phyloP scores from a whole-genome alignment of 2,113 vertebrate genomes.

The Campylomormyrus numenius region DNA sequence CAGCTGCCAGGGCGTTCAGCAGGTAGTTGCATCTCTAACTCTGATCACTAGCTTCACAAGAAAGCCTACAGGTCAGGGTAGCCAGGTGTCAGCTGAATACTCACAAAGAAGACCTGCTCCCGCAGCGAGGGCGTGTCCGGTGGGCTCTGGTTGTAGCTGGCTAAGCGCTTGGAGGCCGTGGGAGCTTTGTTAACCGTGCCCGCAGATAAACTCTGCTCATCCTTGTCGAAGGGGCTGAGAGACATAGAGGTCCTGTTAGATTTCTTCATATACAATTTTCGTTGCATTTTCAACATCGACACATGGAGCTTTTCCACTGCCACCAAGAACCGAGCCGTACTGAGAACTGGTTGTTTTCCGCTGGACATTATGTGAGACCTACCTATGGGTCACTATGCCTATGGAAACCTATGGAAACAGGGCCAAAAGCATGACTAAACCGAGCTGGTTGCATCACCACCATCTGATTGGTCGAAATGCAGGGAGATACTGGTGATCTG shows the following conservation, averaged over 20 bases:
- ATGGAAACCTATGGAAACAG: too few relatives aligned
- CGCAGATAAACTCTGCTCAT: constrained; percentile 74
- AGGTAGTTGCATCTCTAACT: neutral
- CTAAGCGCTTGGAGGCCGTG: constrained; percentile 83
- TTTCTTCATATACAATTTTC: neutral
- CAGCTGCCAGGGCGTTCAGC: neutral
- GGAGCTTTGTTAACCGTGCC: constrained; percentile 80
- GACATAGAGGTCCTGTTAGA: neutral
- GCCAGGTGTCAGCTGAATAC: constrained; percentile 42
- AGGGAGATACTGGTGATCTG: neutral
- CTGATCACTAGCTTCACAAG: neutral
- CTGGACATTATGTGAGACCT: neutral
- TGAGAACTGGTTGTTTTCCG: neutral
- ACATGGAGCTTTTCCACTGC: neutral
- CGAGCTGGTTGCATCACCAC: neutral
- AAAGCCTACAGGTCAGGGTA: neutral
- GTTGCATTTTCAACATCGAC: neutral
- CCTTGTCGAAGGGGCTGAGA: constrained; percentile 88
- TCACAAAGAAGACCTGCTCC: constrained; percentile 97
- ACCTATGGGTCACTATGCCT: neutral
- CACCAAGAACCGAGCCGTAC: neutral
- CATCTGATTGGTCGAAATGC: neutral
- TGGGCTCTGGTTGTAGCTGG: constrained; percentile 86
- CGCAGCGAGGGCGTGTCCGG: constrained; percentile 85
- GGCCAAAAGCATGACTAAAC: neutral